Evolutionary conservation across 2,888 invertebrate species (phyloP).

Genomic region (Argyra leucocephala): DNA sequence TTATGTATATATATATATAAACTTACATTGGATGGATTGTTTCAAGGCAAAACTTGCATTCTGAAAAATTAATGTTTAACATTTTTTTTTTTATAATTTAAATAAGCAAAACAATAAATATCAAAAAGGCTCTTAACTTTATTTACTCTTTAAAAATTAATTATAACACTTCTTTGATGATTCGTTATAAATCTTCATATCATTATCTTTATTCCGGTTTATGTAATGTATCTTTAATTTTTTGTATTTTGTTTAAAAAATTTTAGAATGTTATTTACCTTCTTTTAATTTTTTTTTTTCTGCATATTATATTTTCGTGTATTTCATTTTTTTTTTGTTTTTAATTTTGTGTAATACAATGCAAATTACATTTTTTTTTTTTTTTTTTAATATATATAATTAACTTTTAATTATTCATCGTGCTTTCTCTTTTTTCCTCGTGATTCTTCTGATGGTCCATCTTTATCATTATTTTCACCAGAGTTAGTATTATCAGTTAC

Average conservation of each 20-base stretch:
- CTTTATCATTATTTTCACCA: background rate
- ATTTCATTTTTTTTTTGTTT: conserved; percentile 10
- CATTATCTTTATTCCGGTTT: background rate
- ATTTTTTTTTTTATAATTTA: no score
- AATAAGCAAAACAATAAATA: background rate
- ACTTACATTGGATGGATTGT: background rate
- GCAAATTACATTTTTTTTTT: no score
- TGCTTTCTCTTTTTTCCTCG: conserved; percentile 65
- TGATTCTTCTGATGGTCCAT: conserved; percentile 34
- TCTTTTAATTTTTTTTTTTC: background rate
- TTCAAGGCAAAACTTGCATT: no score
- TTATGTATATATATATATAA: background rate
- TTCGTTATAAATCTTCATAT: background rate
- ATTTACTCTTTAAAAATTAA: conserved; percentile 4
- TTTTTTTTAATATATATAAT: conserved; percentile 1
- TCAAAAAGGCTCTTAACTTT: conserved; percentile 6
- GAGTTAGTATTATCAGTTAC: conserved; percentile 27
- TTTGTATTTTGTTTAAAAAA: background rate
- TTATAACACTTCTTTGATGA: conserved; percentile 2
- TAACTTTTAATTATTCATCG: conserved; percentile 45
- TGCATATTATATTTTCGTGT: background rate
- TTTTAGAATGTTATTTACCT: background rate
- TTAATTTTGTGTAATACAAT: conserved; percentile 18
- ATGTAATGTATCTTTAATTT: no score
- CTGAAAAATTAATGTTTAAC: no score